These are phyloP conservation scores for Melanaphis sacchari DNA, from an alignment of 1,140 invertebrate genomes.

Conservation along the genomic window DNA sequence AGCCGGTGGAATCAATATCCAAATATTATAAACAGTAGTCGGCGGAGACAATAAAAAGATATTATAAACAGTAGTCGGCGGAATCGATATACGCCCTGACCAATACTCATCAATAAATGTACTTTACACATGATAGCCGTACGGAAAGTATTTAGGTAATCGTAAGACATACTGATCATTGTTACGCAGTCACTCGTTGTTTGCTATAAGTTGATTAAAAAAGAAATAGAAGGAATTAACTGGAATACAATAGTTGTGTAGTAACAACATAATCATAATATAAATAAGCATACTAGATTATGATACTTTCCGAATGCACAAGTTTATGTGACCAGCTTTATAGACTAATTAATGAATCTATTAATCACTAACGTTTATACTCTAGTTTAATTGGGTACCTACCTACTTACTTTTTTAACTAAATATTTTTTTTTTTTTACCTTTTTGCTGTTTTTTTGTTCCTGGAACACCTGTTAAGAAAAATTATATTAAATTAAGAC, in stretches of 20 bases:
- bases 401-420: too few relatives aligned
- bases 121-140: too few relatives aligned
- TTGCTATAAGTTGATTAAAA: background rate
- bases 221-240: background rate
- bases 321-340: background rate
- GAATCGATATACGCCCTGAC: too few relatives aligned
- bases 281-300: background rate
- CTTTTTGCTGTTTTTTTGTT: background rate
- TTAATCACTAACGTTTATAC: background rate
- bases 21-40: too few relatives aligned
- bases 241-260: background rate
- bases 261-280: background rate
- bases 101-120: too few relatives aligned
- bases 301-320: background rate
- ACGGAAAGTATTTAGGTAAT: background rate
- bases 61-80: too few relatives aligned
- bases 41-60: too few relatives aligned
- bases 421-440: background rate
- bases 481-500: background rate
- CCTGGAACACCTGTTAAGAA: background rate
- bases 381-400: background rate
- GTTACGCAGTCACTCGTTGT: background rate
- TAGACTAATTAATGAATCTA: background rate
- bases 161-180: background rate
- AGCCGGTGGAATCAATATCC: too few relatives aligned